A percentile compares a stretch with the other conserved stretches of the same genome.
Evolutionary conservation across 1,140 invertebrate genomes (phyloP).

Genomic region (Periplaneta americana): DNA sequence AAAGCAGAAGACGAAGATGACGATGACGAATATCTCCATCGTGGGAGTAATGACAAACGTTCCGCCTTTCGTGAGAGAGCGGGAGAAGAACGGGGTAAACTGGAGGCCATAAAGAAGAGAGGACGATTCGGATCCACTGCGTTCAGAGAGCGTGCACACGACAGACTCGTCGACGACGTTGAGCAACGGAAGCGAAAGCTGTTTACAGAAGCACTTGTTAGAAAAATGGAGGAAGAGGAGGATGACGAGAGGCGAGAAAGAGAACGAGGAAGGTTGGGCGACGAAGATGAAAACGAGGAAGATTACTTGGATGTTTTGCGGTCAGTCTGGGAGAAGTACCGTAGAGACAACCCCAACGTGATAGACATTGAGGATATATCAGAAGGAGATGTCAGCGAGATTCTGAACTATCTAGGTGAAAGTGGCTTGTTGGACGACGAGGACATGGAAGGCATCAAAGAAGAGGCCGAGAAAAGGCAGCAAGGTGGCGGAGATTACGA

Average conservation of each 20-base stretch:
- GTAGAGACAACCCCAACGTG: neutral
- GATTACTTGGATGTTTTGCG: slow-evolving; percentile 1
- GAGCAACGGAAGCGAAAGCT: neutral
- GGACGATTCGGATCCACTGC: neutral
- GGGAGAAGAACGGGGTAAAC: neutral
- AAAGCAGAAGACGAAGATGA: neutral
- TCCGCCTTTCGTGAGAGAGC: slow-evolving; percentile 7
- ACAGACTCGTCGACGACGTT: neutral
- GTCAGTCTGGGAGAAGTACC: slow-evolving; percentile 6
- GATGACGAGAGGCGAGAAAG: neutral
- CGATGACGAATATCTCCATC: neutral
- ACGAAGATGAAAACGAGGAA: neutral
- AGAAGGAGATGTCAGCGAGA: neutral
- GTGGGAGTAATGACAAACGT: neutral
- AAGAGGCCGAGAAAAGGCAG: neutral
- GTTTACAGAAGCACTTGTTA: neutral
- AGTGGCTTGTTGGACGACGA: neutral
- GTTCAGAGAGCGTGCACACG: neutral
- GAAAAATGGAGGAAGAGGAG: neutral
- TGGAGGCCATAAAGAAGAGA: neutral
- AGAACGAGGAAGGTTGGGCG: neutral
- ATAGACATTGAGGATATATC: slow-evolving; percentile 7
- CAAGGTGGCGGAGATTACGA: neutral
- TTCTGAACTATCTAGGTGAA: slow-evolving; percentile 7
- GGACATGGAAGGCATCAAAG: neutral